Evolutionary conservation across 2,888 invertebrate species (phyloP).

Genomic region (Lordiphosa fenestrarum): DNA sequence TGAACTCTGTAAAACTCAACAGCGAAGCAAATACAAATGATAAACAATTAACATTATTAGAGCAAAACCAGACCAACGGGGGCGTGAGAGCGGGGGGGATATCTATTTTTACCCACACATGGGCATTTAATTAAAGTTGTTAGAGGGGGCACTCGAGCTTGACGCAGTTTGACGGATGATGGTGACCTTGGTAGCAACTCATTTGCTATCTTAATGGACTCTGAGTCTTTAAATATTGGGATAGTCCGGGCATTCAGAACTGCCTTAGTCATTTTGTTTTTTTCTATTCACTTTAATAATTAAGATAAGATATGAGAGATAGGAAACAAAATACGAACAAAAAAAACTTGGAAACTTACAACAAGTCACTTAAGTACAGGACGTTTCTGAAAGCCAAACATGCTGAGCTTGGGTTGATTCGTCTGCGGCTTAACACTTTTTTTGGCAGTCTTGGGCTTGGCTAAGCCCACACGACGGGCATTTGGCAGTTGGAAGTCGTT

Average conservation of each 20-base stretch:
- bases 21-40: slow-evolving; percentile 22
- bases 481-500: slow-evolving; percentile 24
- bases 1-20: neutral
- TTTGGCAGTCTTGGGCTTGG: slow-evolving; percentile 44
- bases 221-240: slow-evolving; percentile 14
- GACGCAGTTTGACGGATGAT: slow-evolving; percentile 26
- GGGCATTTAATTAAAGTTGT: slow-evolving; percentile 55
- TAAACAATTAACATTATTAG: slow-evolving; percentile 12
- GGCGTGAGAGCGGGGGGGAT: neutral
- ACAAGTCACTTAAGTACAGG: slow-evolving; percentile 76
- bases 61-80: slow-evolving; percentile 7
- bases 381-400: slow-evolving; percentile 85
- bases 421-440: slow-evolving; percentile 9
- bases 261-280: slow-evolving; percentile 19
- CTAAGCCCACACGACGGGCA: slow-evolving; percentile 56
- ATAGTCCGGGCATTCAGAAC: neutral
- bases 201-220: slow-evolving; percentile 45
- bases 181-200: slow-evolving; percentile 45
- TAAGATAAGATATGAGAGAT: slow-evolving; percentile 24
- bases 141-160: slow-evolving; percentile 44
- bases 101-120: slow-evolving; percentile 28
- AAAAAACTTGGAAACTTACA: neutral
- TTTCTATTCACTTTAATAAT: slow-evolving; percentile 28
- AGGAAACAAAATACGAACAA: slow-evolving; percentile 1
- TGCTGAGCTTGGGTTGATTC: slow-evolving; percentile 84